Evolutionary conservation across 2,113 vertebrate species (phyloP), one percentile per base, ranked within the genome.

Genomic region (Setophaga petechia): DNA sequence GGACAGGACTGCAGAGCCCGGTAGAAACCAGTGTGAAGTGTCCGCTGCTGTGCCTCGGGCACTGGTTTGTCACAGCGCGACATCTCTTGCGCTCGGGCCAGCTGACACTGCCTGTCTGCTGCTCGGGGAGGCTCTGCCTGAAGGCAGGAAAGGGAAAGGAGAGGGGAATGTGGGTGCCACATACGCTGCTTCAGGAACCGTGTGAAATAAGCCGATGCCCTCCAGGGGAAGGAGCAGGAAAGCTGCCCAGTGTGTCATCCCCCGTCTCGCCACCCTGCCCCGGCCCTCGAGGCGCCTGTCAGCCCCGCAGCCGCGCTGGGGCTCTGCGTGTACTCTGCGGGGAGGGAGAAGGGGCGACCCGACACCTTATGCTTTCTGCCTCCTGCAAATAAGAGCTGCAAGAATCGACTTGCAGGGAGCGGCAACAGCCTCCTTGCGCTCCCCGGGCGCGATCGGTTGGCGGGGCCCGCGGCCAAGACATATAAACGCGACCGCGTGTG

Each of bases 401-500:
- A 89, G 93, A 84, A 62, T 10, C 24, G 37, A 78, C 68, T 84
- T 39, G 90, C 65, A 41, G 78, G 18, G 25, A 87, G 82, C 88
- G 39, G 74, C 62, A 21, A 6, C 46, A 44, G 65, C 73, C 73
- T 77, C 73, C 57, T 6, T 11, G 28, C 0, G 69, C 69, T 81
- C 61, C 35, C 39, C 65, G 78, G 78, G 61, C 16, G 69, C 78
- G 13, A 62, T 89, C 78, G 49, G 80, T 89, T 73, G 95, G 92
- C 57, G 88, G 82, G 88, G 88, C 94, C 92, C 33, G 39, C 27
- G 72, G 92, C 92, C 96, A 88, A 94, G 66, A 93, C 94, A 88
- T 51, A 92, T 84, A 95, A 94, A 92, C 57, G 88, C 78, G 65
- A 69, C 94, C 51, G 87, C 90, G 77, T 86, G 90, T 87, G 82